Evolutionary conservation across 2,888 invertebrate species (phyloP).

Genomic region (Apodemia mormo): DNA sequence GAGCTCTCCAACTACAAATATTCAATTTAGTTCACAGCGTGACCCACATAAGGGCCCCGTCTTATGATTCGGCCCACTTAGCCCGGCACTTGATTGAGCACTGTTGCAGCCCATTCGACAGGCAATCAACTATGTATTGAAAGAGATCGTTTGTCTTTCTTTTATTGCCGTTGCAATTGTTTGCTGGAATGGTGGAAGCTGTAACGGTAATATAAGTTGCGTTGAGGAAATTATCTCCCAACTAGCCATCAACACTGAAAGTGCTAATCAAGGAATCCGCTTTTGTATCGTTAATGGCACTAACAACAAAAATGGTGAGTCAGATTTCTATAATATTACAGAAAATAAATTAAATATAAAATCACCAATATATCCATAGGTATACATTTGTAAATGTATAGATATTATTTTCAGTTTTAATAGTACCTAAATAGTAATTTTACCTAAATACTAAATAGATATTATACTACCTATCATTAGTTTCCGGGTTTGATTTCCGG

Average conservation of each 20-base stretch:
- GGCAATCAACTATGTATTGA: conserved; percentile 54
- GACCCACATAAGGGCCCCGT: conserved; percentile 37
- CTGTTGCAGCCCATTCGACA: conserved; percentile 44
- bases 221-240: neutral
- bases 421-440: no score
- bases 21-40: conserved; percentile 27
- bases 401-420: no score
- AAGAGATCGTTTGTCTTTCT: conserved; percentile 57
- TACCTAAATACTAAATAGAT: no score
- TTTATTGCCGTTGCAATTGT: conserved; percentile 55
- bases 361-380: no score
- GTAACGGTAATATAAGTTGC: conserved; percentile 45
- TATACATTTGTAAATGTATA: no score
- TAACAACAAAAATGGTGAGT: neutral
- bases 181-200: conserved; percentile 40
- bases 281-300: neutral
- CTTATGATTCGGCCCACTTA: conserved; percentile 37
- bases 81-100: conserved; percentile 31
- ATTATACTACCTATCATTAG: no score
- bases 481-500: no score
- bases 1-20: conserved; percentile 16
- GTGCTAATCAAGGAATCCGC: no score
- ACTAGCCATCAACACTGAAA: neutral
- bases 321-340: neutral
- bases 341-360: no score